A percentile compares a stretch with the other conserved stretches of the same genome.
Conservation (phyloP, 1,140 invertebrate species). For the Gerris buenoi region DNA sequence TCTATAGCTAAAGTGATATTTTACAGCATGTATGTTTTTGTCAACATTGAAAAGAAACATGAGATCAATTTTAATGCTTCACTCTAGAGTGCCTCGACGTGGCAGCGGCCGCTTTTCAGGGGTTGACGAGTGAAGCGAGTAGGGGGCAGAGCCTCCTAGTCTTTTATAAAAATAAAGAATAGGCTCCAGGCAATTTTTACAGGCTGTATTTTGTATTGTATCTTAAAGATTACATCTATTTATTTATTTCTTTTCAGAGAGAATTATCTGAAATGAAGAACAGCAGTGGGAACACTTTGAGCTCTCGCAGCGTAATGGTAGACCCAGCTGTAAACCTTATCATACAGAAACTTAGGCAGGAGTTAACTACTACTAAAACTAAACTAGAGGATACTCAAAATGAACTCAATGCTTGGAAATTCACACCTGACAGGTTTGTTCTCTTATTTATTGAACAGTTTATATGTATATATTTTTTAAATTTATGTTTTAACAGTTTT, state of each 20-base stretch:
- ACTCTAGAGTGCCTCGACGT: too few relatives aligned
- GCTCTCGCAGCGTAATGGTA: constrained; percentile 60
- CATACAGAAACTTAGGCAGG: constrained; percentile 79
- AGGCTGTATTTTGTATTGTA: background rate
- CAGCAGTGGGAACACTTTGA: constrained; percentile 42
- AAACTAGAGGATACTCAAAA: constrained; percentile 94
- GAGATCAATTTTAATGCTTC: too few relatives aligned
- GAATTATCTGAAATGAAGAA: constrained; percentile 83
- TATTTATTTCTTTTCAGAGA: constrained; percentile 41
- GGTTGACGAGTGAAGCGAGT: too few relatives aligned
- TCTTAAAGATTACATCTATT: background rate
- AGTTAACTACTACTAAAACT: constrained; percentile 73
- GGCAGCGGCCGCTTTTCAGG: too few relatives aligned
- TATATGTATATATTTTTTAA: too few relatives aligned
- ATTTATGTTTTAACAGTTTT: too few relatives aligned
- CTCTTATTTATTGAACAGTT: too few relatives aligned
- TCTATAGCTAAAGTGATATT: too few relatives aligned
- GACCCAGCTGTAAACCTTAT: constrained; percentile 93
- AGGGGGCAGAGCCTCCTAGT: too few relatives aligned
- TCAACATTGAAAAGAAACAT: too few relatives aligned
- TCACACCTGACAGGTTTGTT: constrained; percentile 95
- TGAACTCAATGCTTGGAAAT: constrained; percentile 96
- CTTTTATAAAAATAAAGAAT: background rate
- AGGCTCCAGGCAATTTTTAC: background rate
- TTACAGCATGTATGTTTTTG: too few relatives aligned